Conservation (phyloP, 1,140 invertebrate species). For the Neomicropteryx cornuta region DNA sequence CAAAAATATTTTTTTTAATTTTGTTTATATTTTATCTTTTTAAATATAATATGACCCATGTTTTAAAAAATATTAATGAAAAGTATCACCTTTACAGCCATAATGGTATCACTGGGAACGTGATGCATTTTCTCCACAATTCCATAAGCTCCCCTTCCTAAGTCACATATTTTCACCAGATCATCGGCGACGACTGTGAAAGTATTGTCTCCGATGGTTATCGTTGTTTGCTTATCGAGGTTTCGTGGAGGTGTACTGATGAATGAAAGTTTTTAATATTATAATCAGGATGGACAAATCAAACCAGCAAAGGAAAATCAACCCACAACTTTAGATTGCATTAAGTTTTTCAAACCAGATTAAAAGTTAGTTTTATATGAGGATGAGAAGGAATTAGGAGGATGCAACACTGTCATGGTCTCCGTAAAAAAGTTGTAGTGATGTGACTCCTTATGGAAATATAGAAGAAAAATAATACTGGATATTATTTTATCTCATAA, state of each 20-base stretch:
- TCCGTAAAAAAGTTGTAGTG: no score
- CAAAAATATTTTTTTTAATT: no score
- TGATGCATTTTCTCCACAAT: constrained; percentile 95
- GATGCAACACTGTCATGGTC: no score
- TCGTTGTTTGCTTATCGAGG: constrained; percentile 74
- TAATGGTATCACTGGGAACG: constrained; percentile 73
- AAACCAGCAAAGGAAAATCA: constrained; percentile 6
- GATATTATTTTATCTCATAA: no score
- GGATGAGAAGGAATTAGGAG: no score
- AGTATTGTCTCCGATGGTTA: constrained; percentile 74
- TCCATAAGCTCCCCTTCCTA: constrained; percentile 92
- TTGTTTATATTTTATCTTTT: no score
- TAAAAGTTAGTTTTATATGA: constrained; percentile 2
- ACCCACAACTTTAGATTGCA: constrained; percentile 3
- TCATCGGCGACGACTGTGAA: constrained; percentile 89
- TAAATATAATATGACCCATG: no score
- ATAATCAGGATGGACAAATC: constrained; percentile 2
- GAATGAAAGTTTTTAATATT: constrained; percentile 11
- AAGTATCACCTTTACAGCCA: constrained; percentile 91
- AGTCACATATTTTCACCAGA: constrained; percentile 73
- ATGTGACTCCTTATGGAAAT: no score
- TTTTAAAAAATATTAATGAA: no score
- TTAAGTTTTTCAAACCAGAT: constrained; percentile 2
- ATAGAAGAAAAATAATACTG: no score
- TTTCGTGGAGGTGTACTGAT: constrained; percentile 65